Base-by-base conservation (phyloP, 1,140 invertebrate species). In the Teleopsis dalmanni region DNA sequence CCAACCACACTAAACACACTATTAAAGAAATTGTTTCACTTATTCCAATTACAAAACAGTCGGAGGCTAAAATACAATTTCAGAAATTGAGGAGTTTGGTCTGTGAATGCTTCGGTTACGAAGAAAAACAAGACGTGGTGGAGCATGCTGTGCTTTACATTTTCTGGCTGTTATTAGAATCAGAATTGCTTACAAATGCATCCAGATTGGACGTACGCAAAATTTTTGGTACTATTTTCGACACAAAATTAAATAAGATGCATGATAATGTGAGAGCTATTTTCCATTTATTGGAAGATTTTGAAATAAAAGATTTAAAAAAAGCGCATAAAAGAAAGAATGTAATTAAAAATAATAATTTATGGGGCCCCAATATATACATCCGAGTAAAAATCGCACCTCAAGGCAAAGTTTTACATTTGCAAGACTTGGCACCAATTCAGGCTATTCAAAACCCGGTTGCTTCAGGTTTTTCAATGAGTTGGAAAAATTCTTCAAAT, bases 61-160 rank as follows among this genome's bases (percentile, higher is more conserved):
- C 62, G 11, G 51, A 46, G 13, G 50, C 36, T 2, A 67, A 67
- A 38, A 57, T 62, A 25, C 58, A 67, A 10, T 47, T 67, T 13
- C 56, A 67, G 7, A 67, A 67, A 31, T 46, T 67, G 34, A 58
- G 64, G 8, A 67, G 63, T 40, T 25, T 67, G 3, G 64, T 67
- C 2, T 59, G 61, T 51, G 64, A 66, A 43, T 64, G 57, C 40
- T 64, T 67, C 64, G 64, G 64, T 19, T 67, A 67, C 40, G 64
- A 67, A 47, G 64, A 67, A 44, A 56, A 67, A 52, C 64, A 64
- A 34, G 51, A 66, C 47, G 64, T 67, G 35, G 64, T 66, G 6
- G 64, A 67, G 22, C 64, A 67, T 54, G 64, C 64, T 1, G 43
- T 64, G 0, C 48, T 67, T 1, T 67, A 55, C 43, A 52, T 67